Evolutionary conservation across 2,888 invertebrate genomes (phyloP), one percentile per base, ranked within the genome.

Genomic region (Dryococelus australis): DNA sequence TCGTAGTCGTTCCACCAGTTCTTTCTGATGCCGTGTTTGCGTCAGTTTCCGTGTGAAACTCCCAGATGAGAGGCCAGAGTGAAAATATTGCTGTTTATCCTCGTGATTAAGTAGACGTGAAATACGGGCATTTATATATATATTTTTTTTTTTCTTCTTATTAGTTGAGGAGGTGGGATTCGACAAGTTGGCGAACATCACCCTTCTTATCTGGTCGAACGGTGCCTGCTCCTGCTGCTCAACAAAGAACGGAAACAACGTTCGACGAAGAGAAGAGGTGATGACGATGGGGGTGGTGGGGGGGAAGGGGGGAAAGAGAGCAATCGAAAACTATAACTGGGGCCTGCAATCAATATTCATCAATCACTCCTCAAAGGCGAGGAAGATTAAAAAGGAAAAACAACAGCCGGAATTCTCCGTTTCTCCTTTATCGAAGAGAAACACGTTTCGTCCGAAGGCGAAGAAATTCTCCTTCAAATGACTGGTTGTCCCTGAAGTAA

Each of bases 281-380:
- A 12, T n/a, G 20, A 83, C 3, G n/a, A 27, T n/a, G n/a, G n/a
- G n/a, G n/a, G n/a, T n/a, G n/a, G n/a, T n/a, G n/a, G n/a, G n/a
- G n/a, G n/a, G n/a, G n/a, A n/a, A n/a, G n/a, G 24, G 26, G 35
- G 20, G 20, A 83, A 43, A 35, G 35, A 83, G 83, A 43, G 28
- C 43, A 83, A 83, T 43, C 4, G 16, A 35, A 28, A 83, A 83
- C 28, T 35, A 27, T 43, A 83, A 83, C 83, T 28, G 28, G 27
- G n/a, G 43, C 83, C 28, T 20, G 43, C 83, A 83, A 83, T 83
- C 83, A 35, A 83, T 83, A 83, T 83, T 83, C 83, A 83, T 83
- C 83, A 83, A 83, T 83, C 83, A 83, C 65, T 65, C 65, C n/a
- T n/a, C 65, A 20, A 16, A 0, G n/a, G 65, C 65, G 16, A n/a